Percentiles rank a stretch among this genome's conserved stretches.
These are phyloP conservation scores for Pocota personata DNA, from an alignment of 2,888 invertebrate genomes.

Conservation along the genomic window DNA sequence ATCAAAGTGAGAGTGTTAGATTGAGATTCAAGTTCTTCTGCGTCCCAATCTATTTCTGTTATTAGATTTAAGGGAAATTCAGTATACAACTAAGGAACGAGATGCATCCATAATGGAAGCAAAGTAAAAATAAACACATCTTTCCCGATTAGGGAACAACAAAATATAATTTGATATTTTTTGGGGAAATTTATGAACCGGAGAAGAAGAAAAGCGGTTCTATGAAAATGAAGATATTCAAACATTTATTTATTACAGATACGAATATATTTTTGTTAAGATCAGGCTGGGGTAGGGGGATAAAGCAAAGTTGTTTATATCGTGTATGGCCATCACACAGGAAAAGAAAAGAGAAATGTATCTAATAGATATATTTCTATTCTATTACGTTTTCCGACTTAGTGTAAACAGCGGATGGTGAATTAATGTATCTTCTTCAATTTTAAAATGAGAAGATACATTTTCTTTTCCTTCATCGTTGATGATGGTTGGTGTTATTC, in stretches of 20 bases:
- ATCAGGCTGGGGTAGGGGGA: not conserved
- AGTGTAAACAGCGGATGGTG: slow-evolving; percentile 61
- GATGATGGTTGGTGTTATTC: slow-evolving; percentile 20
- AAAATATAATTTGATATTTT: slow-evolving; percentile 71
- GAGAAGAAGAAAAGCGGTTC: slow-evolving; percentile 11
- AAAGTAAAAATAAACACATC: slow-evolving; percentile 68
- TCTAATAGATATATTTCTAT: slow-evolving; percentile 44
- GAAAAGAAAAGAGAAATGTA: slow-evolving; percentile 31
- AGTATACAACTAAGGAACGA: not conserved
- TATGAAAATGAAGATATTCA: slow-evolving; percentile 58
- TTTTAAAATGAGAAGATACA: slow-evolving; percentile 56
- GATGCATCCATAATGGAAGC: slow-evolving; percentile 64
- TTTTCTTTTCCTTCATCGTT: slow-evolving; percentile 17
- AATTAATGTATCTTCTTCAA: slow-evolving; percentile 66
- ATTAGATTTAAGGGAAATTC: slow-evolving; percentile 19
- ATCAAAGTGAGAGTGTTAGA: not conserved
- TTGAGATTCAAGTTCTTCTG: not conserved
- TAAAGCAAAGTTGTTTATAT: slow-evolving; percentile 39
- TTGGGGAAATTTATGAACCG: slow-evolving; percentile 54
- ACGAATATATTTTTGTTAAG: slow-evolving; percentile 61
- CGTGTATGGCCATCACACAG: slow-evolving; percentile 3
- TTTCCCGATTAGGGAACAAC: slow-evolving; percentile 44
- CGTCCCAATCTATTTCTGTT: slow-evolving; percentile 40
- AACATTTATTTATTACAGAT: slow-evolving; percentile 69
- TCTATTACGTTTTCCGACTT: slow-evolving; percentile 62